Evolutionary conservation across 2,888 invertebrate genomes (phyloP).

Genomic region (Tupiocoris notatus): DNA sequence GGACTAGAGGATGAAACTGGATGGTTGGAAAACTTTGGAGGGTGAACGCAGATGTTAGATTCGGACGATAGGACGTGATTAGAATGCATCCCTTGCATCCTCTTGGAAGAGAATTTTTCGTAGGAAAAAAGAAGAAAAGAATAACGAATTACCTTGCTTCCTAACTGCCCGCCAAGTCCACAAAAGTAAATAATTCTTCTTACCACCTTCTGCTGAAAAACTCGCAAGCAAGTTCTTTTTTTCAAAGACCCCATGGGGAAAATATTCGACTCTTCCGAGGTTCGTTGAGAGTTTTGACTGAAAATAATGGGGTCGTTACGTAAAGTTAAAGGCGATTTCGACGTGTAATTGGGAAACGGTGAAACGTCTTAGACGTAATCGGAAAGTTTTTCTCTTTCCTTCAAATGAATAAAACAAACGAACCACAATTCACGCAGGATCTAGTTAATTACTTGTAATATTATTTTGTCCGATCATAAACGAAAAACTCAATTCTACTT

Average conservation of each 20-base stretch:
- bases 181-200: neutral
- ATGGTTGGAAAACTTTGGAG: neutral
- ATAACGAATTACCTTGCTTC: neutral
- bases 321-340: neutral
- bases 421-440: no score
- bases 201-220: neutral
- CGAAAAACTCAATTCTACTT: no score
- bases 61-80: neutral
- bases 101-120: neutral
- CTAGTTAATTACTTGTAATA: no score
- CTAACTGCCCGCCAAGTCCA: neutral
- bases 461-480: no score
- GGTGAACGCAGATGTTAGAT: neutral
- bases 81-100: neutral
- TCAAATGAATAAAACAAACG: no score
- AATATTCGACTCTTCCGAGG: neutral
- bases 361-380: no score
- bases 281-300: neutral
- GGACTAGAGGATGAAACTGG: neutral
- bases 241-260: neutral
- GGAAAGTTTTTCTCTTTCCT: no score
- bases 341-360: neutral
- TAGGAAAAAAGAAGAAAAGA: neutral
- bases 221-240: neutral
- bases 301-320: neutral